These are phyloP conservation scores for Selenia dentaria DNA, from an alignment of 2,888 invertebrate genomes.

Conservation along the genomic window DNA sequence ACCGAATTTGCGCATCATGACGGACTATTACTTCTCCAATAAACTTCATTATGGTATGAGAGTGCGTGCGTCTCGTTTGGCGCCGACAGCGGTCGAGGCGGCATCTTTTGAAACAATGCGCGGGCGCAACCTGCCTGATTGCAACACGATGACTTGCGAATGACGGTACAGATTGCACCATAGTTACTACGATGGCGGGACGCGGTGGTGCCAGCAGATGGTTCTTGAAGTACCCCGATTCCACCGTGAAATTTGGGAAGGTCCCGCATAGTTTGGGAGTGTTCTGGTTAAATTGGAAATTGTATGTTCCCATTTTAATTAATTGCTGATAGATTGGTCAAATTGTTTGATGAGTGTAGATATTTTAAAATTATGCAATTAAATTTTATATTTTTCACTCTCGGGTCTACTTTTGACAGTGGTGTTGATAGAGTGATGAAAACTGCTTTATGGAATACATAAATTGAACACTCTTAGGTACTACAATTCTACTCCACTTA, in stretches of 20 bases:
- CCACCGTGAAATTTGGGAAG: constrained; percentile 52
- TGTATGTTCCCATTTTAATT: neutral
- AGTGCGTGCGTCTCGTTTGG: constrained; percentile 36
- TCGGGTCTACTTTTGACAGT: too few species aligned
- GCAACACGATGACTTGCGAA: constrained; percentile 67
- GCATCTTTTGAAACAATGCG: constrained; percentile 63
- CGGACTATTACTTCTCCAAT: neutral
- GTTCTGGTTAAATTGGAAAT: constrained; percentile 4
- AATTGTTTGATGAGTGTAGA: too few species aligned
- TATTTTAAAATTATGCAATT: too few species aligned
- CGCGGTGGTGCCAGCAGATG: constrained; percentile 5
- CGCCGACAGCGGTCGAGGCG: constrained; percentile 43
- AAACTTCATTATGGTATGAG: neutral
- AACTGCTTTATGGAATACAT: too few species aligned
- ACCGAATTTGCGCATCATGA: neutral
- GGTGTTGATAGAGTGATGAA: too few species aligned
- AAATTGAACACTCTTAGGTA: too few species aligned
- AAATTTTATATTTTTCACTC: too few species aligned
- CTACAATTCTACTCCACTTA: too few species aligned
- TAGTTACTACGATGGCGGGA: neutral
- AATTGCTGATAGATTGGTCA: neutral
- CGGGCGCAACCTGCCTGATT: constrained; percentile 57
- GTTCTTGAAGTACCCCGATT: constrained; percentile 26
- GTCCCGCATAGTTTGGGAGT: constrained; percentile 12
- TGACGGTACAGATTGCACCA: constrained; percentile 19